phyloP scores from a whole-genome alignment of 2,888 invertebrate species.

The Beris morrisii region DNA sequence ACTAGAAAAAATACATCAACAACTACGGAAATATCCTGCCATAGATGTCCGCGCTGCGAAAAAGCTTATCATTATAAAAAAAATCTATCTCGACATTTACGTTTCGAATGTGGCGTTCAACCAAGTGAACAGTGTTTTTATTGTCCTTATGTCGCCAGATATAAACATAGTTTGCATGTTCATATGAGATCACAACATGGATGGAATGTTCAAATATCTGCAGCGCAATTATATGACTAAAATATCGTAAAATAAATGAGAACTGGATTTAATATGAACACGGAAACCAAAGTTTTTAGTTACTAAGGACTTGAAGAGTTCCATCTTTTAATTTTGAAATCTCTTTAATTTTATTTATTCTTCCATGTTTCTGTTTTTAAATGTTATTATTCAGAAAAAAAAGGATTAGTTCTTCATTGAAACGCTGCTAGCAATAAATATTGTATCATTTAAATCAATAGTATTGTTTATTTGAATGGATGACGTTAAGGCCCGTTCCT shows the following conservation, averaged over 20 bases:
- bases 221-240: conserved; percentile 4
- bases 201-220: conserved; percentile 22
- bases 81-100: conserved; percentile 62
- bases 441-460: no score
- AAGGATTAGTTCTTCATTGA: no score
- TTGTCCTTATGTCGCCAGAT: conserved; percentile 59
- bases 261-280: no score
- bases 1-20: conserved; percentile 1
- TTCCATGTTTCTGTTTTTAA: no score
- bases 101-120: conserved; percentile 62
- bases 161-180: conserved; percentile 59
- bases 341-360: no score
- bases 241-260: background rate
- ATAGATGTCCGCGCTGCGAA: conserved; percentile 60
- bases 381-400: no score
- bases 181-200: conserved; percentile 56
- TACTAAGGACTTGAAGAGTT: no score
- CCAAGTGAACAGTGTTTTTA: conserved; percentile 61
- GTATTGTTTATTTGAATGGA: no score
- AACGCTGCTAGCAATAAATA: no score
- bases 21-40: conserved; percentile 33
- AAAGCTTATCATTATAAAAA: conserved; percentile 63
- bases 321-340: no score
- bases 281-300: no score
- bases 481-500: no score